A percentile compares a stretch with the other conserved stretches of the same genome.
phyloP scores from a whole-genome alignment of 2,888 invertebrate species.

The Fissipunctia ypsillon region DNA sequence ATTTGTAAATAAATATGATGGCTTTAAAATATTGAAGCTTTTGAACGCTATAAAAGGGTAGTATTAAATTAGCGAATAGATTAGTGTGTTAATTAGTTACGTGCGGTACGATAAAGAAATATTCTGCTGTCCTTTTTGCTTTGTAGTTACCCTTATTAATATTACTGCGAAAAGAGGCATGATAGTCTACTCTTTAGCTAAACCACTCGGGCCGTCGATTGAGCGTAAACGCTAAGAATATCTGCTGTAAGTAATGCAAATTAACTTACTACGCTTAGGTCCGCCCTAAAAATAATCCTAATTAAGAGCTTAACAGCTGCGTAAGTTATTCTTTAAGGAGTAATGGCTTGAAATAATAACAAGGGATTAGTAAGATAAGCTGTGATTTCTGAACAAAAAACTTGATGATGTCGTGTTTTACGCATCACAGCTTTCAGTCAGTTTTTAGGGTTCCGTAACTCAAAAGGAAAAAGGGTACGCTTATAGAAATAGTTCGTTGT shows the following conservation, averaged over 20 bases:
- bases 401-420: slow-evolving; percentile 1
- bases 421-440: neutral
- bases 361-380: slow-evolving; percentile 44
- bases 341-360: slow-evolving; percentile 58
- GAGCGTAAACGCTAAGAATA: slow-evolving; percentile 22
- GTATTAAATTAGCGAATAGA: neutral
- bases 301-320: slow-evolving; percentile 54
- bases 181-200: neutral
- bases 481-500: no score
- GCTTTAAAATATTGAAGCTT: neutral
- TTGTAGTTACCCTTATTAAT: neutral
- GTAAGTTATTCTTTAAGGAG: slow-evolving; percentile 42
- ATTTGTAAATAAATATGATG: neutral
- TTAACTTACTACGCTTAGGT: slow-evolving; percentile 52
- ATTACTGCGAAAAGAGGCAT: neutral
- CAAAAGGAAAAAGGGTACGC: no score
- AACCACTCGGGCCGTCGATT: neutral
- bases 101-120: neutral
- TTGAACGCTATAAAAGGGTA: neutral
- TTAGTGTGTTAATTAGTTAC: neutral
- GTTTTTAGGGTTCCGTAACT: no score
- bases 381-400: slow-evolving; percentile 18
- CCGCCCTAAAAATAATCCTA: slow-evolving; percentile 54
- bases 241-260: slow-evolving; percentile 44
- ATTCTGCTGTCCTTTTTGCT: neutral